Conservation (phyloP, 2,113 vertebrate genomes). For the Callospermophilus lateralis region DNA sequence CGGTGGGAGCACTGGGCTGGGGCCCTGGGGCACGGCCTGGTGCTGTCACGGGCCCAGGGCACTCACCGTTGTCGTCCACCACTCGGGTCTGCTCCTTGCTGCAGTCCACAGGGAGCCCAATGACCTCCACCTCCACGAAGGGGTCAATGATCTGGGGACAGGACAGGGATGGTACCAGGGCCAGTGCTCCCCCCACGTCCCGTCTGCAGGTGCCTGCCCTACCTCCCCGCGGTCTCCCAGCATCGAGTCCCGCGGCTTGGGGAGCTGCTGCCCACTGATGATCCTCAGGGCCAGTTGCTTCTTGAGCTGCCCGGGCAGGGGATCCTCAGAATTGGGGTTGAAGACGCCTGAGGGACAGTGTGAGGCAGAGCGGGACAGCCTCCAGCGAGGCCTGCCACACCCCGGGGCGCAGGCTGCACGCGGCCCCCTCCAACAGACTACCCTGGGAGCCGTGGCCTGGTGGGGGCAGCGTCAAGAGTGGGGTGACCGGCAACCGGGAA, state of each 20-base stretch:
- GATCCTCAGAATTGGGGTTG: conserved; percentile 95
- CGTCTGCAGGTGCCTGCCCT: accelerated
- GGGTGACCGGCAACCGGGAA: not conserved
- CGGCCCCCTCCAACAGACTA: not conserved
- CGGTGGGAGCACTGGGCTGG: too few species aligned
- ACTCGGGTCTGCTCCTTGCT: conserved; percentile 97
- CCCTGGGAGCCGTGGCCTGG: too few species aligned
- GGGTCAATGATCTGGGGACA: conserved; percentile 96
- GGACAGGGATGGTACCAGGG: not conserved
- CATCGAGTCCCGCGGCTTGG: conserved; percentile 98
- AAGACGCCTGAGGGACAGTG: conserved; percentile 90
- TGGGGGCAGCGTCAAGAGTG: accelerated
- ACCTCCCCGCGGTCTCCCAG: conserved; percentile 98
- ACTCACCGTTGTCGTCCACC: conserved; percentile 98
- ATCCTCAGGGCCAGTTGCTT: conserved; percentile 96
- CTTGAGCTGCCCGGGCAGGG: conserved; percentile 92
- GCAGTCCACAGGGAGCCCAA: conserved; percentile 96
- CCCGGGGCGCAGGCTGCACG: too few species aligned
- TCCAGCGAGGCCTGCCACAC: not conserved
- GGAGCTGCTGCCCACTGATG: conserved; percentile 98
- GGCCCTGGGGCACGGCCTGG: not conserved
- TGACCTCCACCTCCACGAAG: conserved; percentile 98
- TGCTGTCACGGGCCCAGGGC: accelerated
- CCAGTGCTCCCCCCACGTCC: not conserved
- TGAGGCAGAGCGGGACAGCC: not conserved